phyloP scores from a whole-genome alignment of 2,113 vertebrate genomes.

The Vidua macroura region DNA sequence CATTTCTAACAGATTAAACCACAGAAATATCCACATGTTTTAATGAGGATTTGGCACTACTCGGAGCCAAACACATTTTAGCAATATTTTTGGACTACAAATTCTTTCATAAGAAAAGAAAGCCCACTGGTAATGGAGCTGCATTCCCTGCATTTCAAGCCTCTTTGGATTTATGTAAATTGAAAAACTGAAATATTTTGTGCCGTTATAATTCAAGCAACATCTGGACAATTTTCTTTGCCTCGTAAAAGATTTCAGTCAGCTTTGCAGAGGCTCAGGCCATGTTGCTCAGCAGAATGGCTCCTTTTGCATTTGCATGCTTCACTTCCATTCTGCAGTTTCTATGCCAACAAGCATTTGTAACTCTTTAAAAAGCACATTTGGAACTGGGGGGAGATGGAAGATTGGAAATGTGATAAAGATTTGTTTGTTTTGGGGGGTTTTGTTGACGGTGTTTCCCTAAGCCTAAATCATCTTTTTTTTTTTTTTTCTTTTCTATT shows the following conservation, averaged over 20 bases:
- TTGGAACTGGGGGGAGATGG: background rate
- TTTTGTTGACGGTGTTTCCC: background rate
- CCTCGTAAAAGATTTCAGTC: background rate
- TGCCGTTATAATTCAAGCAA: background rate
- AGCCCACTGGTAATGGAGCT: background rate
- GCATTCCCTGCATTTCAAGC: background rate
- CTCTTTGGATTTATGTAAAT: background rate
- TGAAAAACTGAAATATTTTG: background rate
- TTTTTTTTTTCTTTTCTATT: no score
- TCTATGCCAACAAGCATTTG: constrained; percentile 70
- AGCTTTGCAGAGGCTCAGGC: constrained; percentile 2
- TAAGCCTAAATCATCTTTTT: background rate
- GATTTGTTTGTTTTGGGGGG: background rate
- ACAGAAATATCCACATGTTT: constrained; percentile 63
- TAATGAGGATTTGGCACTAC: constrained; percentile 50
- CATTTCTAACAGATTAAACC: constrained; percentile 59
- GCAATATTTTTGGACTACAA: constrained; percentile 35
- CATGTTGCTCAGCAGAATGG: constrained; percentile 26
- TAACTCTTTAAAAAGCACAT: constrained; percentile 44
- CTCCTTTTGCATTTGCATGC: constrained; percentile 29
- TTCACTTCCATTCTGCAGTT: constrained; percentile 44
- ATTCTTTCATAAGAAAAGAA: constrained; percentile 10
- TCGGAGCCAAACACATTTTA: constrained; percentile 40
- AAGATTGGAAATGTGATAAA: background rate
- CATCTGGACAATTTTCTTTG: constrained; percentile 43